These are phyloP conservation scores for Emydura subglobosa DNA, from an alignment of 2,113 vertebrate genomes.

Conservation along the genomic window DNA sequence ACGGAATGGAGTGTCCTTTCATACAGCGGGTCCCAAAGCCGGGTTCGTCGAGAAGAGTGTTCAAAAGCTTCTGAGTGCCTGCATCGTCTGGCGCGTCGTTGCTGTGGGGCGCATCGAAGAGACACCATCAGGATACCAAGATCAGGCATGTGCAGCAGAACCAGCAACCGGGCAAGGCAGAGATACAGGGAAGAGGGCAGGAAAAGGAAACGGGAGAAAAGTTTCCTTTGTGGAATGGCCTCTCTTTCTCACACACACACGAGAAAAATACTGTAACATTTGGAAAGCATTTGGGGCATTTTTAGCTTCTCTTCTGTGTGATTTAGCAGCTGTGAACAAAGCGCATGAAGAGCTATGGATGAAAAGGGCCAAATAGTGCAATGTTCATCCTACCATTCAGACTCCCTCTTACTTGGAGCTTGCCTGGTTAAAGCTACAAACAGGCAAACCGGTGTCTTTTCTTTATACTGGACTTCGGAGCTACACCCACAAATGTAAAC, in stretches of 20 bases:
- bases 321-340: not conserved
- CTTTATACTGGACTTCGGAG: not conserved
- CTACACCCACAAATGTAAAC: not conserved
- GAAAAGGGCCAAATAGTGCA: not conserved
- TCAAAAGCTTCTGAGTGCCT: slow-evolving; percentile 85
- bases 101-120: slow-evolving; percentile 72
- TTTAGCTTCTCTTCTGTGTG: not conserved
- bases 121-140: not conserved
- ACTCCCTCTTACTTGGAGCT: not conserved
- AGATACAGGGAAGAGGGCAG: not conserved
- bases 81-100: slow-evolving; percentile 90
- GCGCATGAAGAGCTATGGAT: not conserved
- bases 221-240: not conserved
- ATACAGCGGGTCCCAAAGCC: slow-evolving; percentile 96
- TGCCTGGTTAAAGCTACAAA: not conserved
- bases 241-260: not conserved
- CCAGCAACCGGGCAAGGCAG: not conserved
- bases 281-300: not conserved
- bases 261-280: not conserved
- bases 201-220: not conserved
- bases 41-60: slow-evolving; percentile 83
- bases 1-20: slow-evolving; percentile 88
- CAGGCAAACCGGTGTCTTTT: not conserved
- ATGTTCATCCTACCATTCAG: not conserved
- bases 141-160: not conserved